A percentile compares a stretch with the other conserved stretches of the same genome.
Conservation (phyloP, 2,888 invertebrate species). For the Stegophylla sp. region DNA sequence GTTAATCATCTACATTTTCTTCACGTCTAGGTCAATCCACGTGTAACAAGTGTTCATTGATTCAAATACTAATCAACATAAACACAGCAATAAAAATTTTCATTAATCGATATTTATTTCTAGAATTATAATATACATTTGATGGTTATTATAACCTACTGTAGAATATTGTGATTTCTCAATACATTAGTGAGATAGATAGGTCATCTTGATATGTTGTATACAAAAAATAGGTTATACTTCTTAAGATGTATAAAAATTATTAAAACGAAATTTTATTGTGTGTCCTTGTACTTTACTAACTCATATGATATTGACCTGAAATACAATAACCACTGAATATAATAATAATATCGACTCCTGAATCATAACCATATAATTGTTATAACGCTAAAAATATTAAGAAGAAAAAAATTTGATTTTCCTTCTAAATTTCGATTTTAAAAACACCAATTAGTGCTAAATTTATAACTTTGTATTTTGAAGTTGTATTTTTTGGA, state of each 20-base stretch:
- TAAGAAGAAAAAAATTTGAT: too few species aligned
- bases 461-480: too few species aligned
- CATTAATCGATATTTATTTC: too few species aligned
- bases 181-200: neutral
- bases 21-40: neutral
- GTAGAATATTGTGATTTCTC: neutral
- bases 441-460: too few species aligned
- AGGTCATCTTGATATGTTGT: neutral
- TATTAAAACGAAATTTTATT: neutral
- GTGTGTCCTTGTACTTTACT: slow-evolving; percentile 23
- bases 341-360: neutral
- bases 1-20: neutral
- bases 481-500: too few species aligned
- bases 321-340: slow-evolving; percentile 9
- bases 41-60: neutral
- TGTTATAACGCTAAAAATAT: too few species aligned
- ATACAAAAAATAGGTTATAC: neutral
- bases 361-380: neutral
- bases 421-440: too few species aligned
- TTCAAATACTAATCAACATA: neutral
- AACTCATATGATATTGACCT: slow-evolving; percentile 39
- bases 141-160: too few species aligned
- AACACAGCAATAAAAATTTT: neutral
- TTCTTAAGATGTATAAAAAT: slow-evolving; percentile 7
- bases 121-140: too few species aligned